Percentiles rank a stretch among this genome's conserved stretches.
Conservation (phyloP, 2,113 vertebrate genomes). For the Ifrita kowaldi region DNA sequence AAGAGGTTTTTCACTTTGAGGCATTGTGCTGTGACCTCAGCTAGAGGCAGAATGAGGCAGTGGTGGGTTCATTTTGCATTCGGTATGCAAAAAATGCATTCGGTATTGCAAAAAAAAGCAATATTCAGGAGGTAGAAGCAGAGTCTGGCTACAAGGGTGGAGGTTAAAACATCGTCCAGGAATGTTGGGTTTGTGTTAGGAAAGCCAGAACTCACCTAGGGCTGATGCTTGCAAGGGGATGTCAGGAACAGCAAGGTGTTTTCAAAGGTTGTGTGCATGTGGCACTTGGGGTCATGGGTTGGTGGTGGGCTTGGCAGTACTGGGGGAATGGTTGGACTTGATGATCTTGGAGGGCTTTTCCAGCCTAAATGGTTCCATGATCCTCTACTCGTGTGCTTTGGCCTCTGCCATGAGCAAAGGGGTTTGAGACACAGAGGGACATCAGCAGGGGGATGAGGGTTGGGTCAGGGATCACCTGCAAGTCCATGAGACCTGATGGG, state of each 20-base stretch:
- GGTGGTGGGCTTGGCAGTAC: not conserved
- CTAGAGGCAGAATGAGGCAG: not conserved
- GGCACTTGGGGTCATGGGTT: not conserved
- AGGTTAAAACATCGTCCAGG: not conserved
- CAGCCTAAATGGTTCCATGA: not conserved
- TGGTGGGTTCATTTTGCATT: not conserved
- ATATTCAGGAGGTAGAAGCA: not conserved
- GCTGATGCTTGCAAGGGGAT: not conserved
- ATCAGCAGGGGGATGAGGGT: rapidly evolving
- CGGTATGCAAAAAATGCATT: not conserved
- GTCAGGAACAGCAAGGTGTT: not conserved
- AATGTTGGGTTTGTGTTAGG: not conserved
- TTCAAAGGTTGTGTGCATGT: not conserved
- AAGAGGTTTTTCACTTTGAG: not conserved
- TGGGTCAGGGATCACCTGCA: not conserved
- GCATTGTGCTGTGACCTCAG: rapidly evolving
- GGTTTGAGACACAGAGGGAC: not conserved
- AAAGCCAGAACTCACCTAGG: not conserved
- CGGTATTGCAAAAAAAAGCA: not conserved
- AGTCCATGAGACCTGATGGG: not conserved
- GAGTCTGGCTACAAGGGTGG: not conserved
- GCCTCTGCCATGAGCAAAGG: not conserved
- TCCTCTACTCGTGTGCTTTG: rapidly evolving
- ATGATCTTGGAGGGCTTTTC: not conserved
- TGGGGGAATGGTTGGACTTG: not conserved